Evolutionary conservation across 2,888 invertebrate species (phyloP).

Genomic region (Euspilapteryx auroguttella): DNA sequence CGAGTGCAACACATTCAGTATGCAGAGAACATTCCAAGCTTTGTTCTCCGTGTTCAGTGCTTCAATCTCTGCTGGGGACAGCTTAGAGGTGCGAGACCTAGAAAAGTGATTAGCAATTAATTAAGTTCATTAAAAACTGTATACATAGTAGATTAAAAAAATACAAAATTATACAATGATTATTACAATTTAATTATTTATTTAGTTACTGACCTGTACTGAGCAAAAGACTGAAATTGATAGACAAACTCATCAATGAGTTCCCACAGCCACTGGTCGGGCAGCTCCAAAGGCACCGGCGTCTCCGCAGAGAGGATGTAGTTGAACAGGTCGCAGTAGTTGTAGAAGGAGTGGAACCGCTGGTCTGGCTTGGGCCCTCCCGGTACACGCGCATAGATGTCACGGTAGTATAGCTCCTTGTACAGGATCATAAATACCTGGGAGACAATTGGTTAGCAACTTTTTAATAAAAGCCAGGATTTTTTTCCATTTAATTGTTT

Average conservation of each 20-base stretch:
- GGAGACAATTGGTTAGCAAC: too few relatives aligned
- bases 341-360: conserved; percentile 93
- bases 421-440: conserved; percentile 93
- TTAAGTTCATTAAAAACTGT: too few relatives aligned
- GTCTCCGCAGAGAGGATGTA: conserved; percentile 88
- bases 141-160: too few relatives aligned
- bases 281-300: conserved; percentile 87
- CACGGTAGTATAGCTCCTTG: conserved; percentile 96
- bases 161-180: too few relatives aligned
- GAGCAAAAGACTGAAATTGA: conserved; percentile 91
- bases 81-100: conserved; percentile 69
- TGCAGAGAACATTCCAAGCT: conserved; percentile 97
- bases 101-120: too few relatives aligned
- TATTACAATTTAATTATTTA: too few relatives aligned
- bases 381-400: conserved; percentile 92
- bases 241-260: conserved; percentile 99
- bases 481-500: too few relatives aligned
- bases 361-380: conserved; percentile 91
- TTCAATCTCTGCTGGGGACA: conserved; percentile 79
- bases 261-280: conserved; percentile 99
- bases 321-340: conserved; percentile 98
- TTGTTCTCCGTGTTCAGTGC: conserved; percentile 80
- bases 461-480: too few relatives aligned
- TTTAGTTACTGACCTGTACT: too few relatives aligned
- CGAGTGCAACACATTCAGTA: conserved; percentile 96